These are phyloP conservation scores for Pao palembangensis DNA, from an alignment of 2,113 vertebrate genomes.

Conservation along the genomic window DNA sequence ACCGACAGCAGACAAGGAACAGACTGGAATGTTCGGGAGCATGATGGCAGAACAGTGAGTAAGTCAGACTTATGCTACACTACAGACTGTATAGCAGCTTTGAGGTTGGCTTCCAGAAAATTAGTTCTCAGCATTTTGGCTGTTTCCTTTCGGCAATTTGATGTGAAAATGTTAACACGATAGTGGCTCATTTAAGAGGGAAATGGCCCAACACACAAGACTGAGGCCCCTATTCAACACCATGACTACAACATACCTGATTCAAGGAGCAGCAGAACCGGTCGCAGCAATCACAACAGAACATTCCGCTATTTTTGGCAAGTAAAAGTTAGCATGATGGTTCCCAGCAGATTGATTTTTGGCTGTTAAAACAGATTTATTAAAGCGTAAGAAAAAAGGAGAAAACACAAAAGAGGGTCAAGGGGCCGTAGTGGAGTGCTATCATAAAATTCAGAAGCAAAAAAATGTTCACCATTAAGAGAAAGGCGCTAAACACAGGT, in stretches of 20 bases:
- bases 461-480: background rate
- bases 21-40: background rate
- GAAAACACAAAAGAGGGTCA: no score
- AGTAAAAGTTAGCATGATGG: no score
- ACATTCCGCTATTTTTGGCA: background rate
- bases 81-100: constrained; percentile 46
- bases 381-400: no score
- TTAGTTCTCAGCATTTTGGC: constrained; percentile 39
- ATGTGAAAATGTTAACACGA: constrained; percentile 50
- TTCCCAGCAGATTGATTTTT: no score
- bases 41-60: constrained; percentile 23
- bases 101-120: constrained; percentile 55
- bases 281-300: background rate
- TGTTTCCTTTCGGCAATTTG: constrained; percentile 43
- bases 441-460: no score
- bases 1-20: constrained; percentile 1
- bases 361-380: no score
- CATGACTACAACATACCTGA: constrained; percentile 32
- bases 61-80: constrained; percentile 23
- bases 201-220: constrained; percentile 53
- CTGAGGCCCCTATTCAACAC: constrained; percentile 34
- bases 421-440: no score
- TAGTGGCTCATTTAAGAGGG: constrained; percentile 67
- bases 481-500: constrained; percentile 2
- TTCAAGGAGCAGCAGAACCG: constrained; percentile 26